Evolutionary conservation across 1,140 invertebrate species (phyloP).

Genomic region (Hermetia illucens): DNA sequence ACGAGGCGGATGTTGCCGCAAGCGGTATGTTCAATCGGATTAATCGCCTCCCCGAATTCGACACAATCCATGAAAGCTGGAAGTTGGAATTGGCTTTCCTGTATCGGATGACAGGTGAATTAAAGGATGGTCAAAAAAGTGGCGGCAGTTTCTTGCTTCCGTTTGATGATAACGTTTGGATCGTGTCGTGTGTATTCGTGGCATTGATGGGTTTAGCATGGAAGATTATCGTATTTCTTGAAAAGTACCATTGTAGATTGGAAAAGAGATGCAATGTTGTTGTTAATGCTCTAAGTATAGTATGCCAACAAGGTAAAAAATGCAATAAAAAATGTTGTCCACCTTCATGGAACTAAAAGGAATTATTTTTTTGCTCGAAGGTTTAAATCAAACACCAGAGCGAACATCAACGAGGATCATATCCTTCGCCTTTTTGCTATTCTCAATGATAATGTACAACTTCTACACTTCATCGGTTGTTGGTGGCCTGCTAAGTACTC

Average conservation of each 20-base stretch:
- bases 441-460: conserved; percentile 24
- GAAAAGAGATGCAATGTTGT: neutral
- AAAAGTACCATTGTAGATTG: neutral
- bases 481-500: conserved; percentile 21
- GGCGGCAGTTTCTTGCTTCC: conserved; percentile 20
- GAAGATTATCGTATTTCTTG: conserved; percentile 9
- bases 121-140: conserved; percentile 16
- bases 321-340: neutral
- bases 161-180: conserved; percentile 19
- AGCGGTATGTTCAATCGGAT: conserved; percentile 21
- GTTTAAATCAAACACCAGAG: conserved; percentile 13
- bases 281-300: no score
- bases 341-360: no score
- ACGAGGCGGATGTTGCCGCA: conserved; percentile 25
- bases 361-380: neutral
- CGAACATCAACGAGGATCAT: conserved; percentile 15
- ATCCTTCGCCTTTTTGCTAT: conserved; percentile 19
- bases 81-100: conserved; percentile 25
- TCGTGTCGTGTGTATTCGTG: conserved; percentile 10
- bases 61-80: conserved; percentile 24
- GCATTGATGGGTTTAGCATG: conserved; percentile 13
- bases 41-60: conserved; percentile 23
- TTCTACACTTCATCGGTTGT: conserved; percentile 28
- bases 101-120: conserved; percentile 19
- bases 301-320: no score